These are phyloP conservation scores for Brachionus plicatilis DNA, from an alignment of 1,140 invertebrate genomes.

Conservation along the genomic window DNA sequence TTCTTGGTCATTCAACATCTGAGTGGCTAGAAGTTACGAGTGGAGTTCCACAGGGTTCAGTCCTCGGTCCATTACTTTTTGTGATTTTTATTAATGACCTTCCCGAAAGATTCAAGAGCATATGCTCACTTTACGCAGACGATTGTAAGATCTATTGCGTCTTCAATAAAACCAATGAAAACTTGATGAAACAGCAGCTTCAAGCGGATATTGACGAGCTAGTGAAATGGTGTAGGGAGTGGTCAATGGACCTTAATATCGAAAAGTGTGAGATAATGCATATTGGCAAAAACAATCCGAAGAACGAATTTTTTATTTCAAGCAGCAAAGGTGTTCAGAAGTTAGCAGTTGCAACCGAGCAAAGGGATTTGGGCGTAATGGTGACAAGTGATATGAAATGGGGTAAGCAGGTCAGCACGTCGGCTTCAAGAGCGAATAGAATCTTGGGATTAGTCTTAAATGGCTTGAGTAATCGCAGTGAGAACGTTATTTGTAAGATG, in stretches of 20 bases:
- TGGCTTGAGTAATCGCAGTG: not conserved
- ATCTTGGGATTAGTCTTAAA: not conserved
- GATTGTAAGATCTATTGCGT: conserved; percentile 34
- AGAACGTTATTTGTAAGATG: not conserved
- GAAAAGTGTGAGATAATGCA: not conserved
- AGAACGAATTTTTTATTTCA: not conserved
- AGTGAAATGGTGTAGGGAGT: not conserved
- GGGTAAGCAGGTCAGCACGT: not conserved
- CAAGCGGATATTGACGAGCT: not conserved
- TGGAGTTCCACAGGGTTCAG: conserved; percentile 44
- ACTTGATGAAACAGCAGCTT: not conserved
- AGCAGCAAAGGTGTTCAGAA: not conserved
- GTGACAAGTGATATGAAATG: conserved; percentile 40
- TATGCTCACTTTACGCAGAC: not conserved
- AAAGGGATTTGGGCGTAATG: conserved; percentile 38
- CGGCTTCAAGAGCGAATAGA: not conserved
- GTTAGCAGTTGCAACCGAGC: not conserved
- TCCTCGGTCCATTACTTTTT: conserved; percentile 42
- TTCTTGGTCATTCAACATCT: conserved; percentile 37
- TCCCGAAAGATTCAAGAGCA: not conserved
- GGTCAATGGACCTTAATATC: not conserved
- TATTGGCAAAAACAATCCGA: not conserved
- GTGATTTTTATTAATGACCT: conserved; percentile 43
- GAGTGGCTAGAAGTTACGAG: not conserved
- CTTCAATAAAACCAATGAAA: not conserved